These are phyloP conservation scores for Entomobrya proxima DNA, from an alignment of 2,888 invertebrate species.

Conservation along the genomic window DNA sequence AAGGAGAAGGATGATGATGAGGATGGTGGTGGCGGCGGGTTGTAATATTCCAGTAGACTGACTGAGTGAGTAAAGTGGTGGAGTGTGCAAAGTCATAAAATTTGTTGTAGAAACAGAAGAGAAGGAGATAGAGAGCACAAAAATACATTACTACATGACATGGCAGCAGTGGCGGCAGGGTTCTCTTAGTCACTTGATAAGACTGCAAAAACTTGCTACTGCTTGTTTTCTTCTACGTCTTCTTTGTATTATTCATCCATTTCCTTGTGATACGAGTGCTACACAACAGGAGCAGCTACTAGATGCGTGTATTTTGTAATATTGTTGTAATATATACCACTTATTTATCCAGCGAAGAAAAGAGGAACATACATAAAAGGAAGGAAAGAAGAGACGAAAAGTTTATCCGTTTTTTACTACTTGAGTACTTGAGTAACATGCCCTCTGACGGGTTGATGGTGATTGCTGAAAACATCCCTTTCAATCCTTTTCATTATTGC, in stretches of 20 bases:
- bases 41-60: slow-evolving; percentile 15
- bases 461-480: slow-evolving; percentile 70
- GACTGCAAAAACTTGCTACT: neutral
- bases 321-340: neutral
- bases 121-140: neutral
- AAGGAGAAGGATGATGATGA: slow-evolving; percentile 20
- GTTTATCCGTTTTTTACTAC: slow-evolving; percentile 61
- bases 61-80: slow-evolving; percentile 29
- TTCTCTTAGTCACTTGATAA: slow-evolving; percentile 18
- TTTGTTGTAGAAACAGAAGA: slow-evolving; percentile 26
- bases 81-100: slow-evolving; percentile 38
- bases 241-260: neutral
- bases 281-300: neutral
- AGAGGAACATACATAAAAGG: neutral
- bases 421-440: slow-evolving; percentile 61
- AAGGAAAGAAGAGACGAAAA: slow-evolving; percentile 12
- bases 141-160: neutral
- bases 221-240: slow-evolving; percentile 2
- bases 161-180: neutral
- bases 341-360: slow-evolving; percentile 6
- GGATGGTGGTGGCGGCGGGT: slow-evolving; percentile 9
- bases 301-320: slow-evolving; percentile 5
- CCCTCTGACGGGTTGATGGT: slow-evolving; percentile 69
- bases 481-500: slow-evolving; percentile 70
- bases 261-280: neutral